A percentile compares a stretch with the other conserved stretches of the same genome.
phyloP scores from a whole-genome alignment of 2,888 invertebrate species.

The Pachymerium ferrugineum region DNA sequence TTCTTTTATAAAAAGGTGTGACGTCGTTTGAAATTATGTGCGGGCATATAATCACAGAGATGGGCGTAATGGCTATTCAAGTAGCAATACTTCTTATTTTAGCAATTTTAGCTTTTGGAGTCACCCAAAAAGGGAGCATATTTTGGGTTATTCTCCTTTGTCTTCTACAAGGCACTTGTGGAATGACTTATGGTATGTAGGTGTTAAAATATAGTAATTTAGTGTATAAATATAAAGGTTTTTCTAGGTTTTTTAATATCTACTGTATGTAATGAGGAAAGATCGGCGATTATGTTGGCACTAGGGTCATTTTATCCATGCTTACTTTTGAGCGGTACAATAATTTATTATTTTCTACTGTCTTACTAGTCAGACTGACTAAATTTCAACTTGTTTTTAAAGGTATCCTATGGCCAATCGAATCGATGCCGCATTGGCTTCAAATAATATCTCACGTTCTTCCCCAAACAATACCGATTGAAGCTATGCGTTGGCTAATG shows the following conservation, averaged over 20 bases:
- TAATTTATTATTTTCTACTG: too few species aligned
- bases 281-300: not conserved
- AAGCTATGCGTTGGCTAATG: not conserved
- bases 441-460: not conserved
- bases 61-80: not conserved
- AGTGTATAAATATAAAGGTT: too few species aligned
- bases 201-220: too few species aligned
- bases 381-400: not conserved
- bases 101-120: not conserved
- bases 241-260: not conserved
- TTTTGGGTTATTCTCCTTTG: not conserved
- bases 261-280: not conserved
- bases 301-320: not conserved
- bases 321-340: not conserved
- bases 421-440: not conserved
- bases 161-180: not conserved
- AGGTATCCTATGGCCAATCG: not conserved
- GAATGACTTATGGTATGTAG: not conserved
- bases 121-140: not conserved
- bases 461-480: not conserved
- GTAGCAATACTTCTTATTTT: not conserved
- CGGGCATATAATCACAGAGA: not conserved
- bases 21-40: not conserved
- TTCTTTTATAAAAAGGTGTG: not conserved
- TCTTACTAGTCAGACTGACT: not conserved